Base-by-base conservation (phyloP, 2,113 vertebrate genomes). In the Setophaga petechia region DNA sequence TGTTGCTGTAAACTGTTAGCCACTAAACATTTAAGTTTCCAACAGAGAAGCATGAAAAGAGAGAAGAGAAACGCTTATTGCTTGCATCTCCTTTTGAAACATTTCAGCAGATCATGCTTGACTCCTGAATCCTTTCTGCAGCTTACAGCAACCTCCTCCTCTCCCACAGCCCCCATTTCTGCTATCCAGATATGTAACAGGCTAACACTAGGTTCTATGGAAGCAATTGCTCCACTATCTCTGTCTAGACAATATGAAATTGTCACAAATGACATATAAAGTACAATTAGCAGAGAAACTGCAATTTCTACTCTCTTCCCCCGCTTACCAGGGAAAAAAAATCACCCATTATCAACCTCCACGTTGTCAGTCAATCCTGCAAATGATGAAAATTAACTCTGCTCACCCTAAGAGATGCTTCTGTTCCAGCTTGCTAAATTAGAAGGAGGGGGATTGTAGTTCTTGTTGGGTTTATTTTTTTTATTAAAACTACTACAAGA, bases 231-330 rank as follows among this genome's bases (percentile, higher is more conserved):
- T 97, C 92, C 82, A 95, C 92, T 90, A 85, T 69, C 89, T 97
- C 96, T 87, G 97, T 98, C 98, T 98, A 98, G 97, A 98, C 97
- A 97, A 98, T 96, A 98, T 96, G 92, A 97, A 97, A 97, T 96
- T 97, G 95, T 97, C 96, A 98, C 92, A 97, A 98, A 94, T 96
- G 97, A 96, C 93, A 98, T 92, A 92, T 96, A 85, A 98, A 97
- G 96, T 95, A 98, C 97, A 98, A 98, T 98, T 97, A 98, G 67
- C 49, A 95, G 90, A 97, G 90, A 97, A 98, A 97, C 94, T 91
- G 96, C 91, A 97, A 97, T 98, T 98, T 97, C 95, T 91, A 97
- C 92, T 96, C 92, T 97, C 94, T 92, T 97, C 97, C 97, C 55
- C 93, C 89, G 68, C 94, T 93, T 93, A 94, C 46, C 41, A 73